Base-by-base conservation (phyloP, 2,888 invertebrate genomes). In the Asteroscopus sphinx region DNA sequence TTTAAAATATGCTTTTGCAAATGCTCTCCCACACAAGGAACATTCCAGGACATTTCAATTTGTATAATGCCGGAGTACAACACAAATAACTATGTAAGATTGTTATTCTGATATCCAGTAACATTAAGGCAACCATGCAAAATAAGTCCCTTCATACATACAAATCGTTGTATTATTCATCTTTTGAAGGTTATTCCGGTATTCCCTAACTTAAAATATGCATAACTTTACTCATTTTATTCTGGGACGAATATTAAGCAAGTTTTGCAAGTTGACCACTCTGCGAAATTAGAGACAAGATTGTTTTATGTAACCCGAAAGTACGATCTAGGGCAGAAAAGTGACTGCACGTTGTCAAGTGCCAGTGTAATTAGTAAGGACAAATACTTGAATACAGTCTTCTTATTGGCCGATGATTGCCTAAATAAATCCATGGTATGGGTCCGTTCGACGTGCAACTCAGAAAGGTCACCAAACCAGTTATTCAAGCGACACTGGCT, bases 401-500 rank as follows among this genome's bases (percentile, higher is more conserved):
- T 62, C 33, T 59, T 54, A 66, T 55, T 64, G 47, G 57, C 30
- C 66, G 68, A 70, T 73, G 71, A 70, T 77, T 77, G 72, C 70
- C 69, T 75, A 75, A 76, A 74, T 72, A 77, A 76, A 80, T 76
- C 76, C 66, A 75, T 81, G 80, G 71, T 73, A 78, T 72, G 74
- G 79, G 76, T 72, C 62, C 77, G 81, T 73, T 82, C 79, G 73
- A 77, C 79, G 82, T 88, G 88, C 86, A 89, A 81, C 85, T 78
- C 71, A 75, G 82, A 91, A 89, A 90, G 90, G 92, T 92, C 90
- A 87, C 90, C 88, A 89, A 93, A 92, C 92, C 91, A 83, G 93
- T 93, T 91, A 86, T 82, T 68, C 82, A 64, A 85, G 84, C 85
- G 89, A 88, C 89, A 88, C 82, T 73, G 80, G 73, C 79, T 85